Base-by-base conservation (phyloP, 2,797 vertebrate species). In the Catostomus latipinnis region DNA sequence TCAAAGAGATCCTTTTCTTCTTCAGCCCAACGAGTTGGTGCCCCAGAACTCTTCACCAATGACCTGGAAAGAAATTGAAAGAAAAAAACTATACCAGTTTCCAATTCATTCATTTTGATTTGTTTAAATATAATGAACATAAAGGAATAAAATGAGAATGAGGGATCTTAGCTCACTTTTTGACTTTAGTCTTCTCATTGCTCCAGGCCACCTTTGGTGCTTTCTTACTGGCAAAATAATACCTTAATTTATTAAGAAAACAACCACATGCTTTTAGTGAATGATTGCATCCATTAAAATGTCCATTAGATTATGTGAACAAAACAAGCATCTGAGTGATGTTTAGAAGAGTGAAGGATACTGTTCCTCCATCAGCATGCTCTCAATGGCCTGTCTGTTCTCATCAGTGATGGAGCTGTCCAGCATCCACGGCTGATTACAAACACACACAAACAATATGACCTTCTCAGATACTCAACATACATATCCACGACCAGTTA, bases 341-440 rank as follows among this genome's bases (percentile, higher is more conserved):
- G 22, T 11, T 16, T 6, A 60, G 34, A 34, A 76, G 87, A 34
- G 14, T 72, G 43, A 95, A 97, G 96, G 97, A 98, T 98, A 98
- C 96, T 98, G 95, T 90, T 99, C 98, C 88, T 99, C 98, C 87
- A 98, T 89, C 86, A 99, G 88, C 97, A 99, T 99, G 86, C 93
- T 97, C 93, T 98, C 94, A 84, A 99, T 99, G 72, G 86, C 96
- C 82, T 96, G 95, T 83, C 94, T 94, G 91, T 99, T 99, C 88
- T 99, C 97, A 7, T 94, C 94, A 85, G 96, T 99, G 87, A 99
- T 98, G 82, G 96, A 96, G 87, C 83, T 95, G 91, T 99, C 98
- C 91, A 98, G 82, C 0, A 95, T 95, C 97, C 97, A 99, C 0
- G 97, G 97, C 98, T 99, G 87, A 74, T 10, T 48, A 46, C 63